Percentiles rank a stretch among this genome's conserved stretches.
Evolutionary conservation across 2,797 vertebrate species (phyloP).

Genomic region (Champsocephalus esox): DNA sequence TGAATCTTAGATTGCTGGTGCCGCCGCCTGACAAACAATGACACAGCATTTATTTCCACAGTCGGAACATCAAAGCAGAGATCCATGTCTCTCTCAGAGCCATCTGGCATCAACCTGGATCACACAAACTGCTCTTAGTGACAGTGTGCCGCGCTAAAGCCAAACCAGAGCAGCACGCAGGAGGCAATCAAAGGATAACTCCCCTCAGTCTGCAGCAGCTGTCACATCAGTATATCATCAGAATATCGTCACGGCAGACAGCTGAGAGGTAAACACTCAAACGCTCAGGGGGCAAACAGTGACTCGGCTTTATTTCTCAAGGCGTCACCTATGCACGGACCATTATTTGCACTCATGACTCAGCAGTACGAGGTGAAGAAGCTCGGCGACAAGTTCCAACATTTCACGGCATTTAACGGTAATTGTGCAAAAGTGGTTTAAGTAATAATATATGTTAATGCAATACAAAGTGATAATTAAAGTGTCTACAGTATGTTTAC

Average conservation of each 20-base stretch:
- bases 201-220: slow-evolving; percentile 59
- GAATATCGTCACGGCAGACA: slow-evolving; percentile 59
- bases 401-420: too few species aligned
- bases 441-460: too few species aligned
- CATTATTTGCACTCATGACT: not conserved
- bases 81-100: slow-evolving; percentile 50
- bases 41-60: slow-evolving; percentile 54
- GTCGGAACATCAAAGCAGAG: slow-evolving; percentile 54
- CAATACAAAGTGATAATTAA: too few species aligned
- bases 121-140: slow-evolving; percentile 57
- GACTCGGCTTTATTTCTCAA: not conserved
- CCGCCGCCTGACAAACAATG: slow-evolving; percentile 61
- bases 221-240: slow-evolving; percentile 61
- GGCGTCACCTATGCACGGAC: not conserved
- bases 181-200: slow-evolving; percentile 72
- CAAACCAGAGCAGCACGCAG: slow-evolving; percentile 67
- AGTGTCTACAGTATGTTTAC: too few species aligned
- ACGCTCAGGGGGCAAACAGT: not conserved
- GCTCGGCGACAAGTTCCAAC: too few species aligned
- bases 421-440: too few species aligned
- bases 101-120: slow-evolving; percentile 69
- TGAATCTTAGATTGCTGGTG: slow-evolving; percentile 49
- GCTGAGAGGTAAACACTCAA: slow-evolving; percentile 12
- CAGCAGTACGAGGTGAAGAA: not conserved
- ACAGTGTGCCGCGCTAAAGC: slow-evolving; percentile 54